These are phyloP conservation scores for Parus major DNA, from an alignment of 2,113 vertebrate genomes.

Conservation along the genomic window DNA sequence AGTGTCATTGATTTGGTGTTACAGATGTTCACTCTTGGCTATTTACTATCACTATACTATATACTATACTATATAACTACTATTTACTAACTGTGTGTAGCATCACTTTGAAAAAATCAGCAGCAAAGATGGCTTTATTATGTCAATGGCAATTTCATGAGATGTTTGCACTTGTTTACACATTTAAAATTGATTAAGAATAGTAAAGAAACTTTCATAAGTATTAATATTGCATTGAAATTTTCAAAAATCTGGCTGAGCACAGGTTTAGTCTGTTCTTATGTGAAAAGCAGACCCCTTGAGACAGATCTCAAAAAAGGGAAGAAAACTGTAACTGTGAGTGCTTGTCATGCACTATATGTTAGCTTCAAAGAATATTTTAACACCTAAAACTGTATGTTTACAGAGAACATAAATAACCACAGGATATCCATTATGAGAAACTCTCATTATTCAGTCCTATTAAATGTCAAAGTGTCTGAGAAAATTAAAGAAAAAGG, in stretches of 20 bases:
- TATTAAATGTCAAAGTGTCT: conserved; percentile 12
- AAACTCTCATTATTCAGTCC: conserved; percentile 12
- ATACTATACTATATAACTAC: too few relatives aligned
- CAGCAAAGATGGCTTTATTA: not conserved
- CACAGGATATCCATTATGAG: not conserved
- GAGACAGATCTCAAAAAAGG: not conserved
- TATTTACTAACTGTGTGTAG: not conserved
- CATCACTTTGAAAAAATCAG: not conserved
- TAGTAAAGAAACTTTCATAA: not conserved
- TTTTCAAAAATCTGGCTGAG: not conserved
- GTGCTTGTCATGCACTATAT: not conserved
- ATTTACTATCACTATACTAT: not conserved
- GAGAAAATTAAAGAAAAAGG: conserved; percentile 9
- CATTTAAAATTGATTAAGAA: not conserved
- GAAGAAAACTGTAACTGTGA: not conserved
- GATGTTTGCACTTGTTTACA: not conserved
- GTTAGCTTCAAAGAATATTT: not conserved
- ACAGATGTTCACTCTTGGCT: not conserved
- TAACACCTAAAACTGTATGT: not conserved
- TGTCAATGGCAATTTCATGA: not conserved
- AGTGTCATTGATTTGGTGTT: not conserved
- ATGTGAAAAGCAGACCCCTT: fast-evolving
- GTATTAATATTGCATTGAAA: not conserved
- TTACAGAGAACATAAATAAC: conserved; percentile 17
- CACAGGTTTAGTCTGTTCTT: not conserved